Percentiles rank a stretch among this genome's conserved stretches.
phyloP scores from a whole-genome alignment of 1,140 invertebrate species.

The Centruroides sculpturatus region DNA sequence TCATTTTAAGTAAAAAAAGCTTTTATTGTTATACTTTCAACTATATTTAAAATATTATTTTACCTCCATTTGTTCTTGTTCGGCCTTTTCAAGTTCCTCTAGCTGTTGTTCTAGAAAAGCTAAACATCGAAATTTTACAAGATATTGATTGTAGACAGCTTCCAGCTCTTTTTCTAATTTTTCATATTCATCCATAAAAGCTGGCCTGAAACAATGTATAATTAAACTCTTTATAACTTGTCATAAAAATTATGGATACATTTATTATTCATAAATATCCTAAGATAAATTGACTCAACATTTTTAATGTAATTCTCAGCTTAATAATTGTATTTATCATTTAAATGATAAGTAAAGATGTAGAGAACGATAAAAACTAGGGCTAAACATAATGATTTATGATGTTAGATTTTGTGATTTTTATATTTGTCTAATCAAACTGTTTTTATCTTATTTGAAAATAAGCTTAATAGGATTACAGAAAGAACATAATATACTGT shows the following conservation, averaged over 20 bases:
- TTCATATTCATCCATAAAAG: constrained; percentile 94
- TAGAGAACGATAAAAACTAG: no score
- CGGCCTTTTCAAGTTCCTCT: constrained; percentile 48
- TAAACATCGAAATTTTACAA: constrained; percentile 70
- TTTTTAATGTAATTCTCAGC: neutral
- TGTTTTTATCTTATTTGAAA: no score
- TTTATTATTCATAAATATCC: no score
- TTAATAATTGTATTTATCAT: neutral
- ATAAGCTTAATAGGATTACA: no score
- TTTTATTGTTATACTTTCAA: neutral
- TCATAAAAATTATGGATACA: no score
- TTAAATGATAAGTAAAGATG: neutral
- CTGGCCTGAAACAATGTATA: constrained; percentile 47
- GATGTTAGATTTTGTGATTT: no score
- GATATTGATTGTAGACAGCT: constrained; percentile 71
- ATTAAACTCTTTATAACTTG: no score
- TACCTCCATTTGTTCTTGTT: constrained; percentile 52
- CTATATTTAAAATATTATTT: constrained; percentile 19
- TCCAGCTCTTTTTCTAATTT: constrained; percentile 73
- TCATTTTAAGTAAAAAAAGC: no score
- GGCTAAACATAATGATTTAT: no score
- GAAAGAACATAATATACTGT: no score
- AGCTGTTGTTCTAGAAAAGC: constrained; percentile 62
- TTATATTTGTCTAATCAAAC: no score
- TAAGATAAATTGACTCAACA: neutral